phyloP scores from a whole-genome alignment of 2,113 vertebrate species.

The Triplophysa tibetana region DNA sequence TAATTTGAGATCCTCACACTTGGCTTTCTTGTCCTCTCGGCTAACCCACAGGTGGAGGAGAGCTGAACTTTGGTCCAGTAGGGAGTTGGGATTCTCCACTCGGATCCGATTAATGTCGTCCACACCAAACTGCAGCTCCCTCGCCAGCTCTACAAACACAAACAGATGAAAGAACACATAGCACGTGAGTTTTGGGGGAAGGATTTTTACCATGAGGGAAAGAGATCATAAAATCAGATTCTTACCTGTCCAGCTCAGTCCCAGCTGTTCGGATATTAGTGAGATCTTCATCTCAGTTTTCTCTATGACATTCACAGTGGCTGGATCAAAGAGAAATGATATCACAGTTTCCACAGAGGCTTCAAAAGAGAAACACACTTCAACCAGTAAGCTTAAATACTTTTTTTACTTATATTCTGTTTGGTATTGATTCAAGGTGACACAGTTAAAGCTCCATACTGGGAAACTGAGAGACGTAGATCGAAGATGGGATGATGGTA shows the following conservation, averaged over 20 bases:
- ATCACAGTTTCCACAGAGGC: slow-evolving; percentile 11
- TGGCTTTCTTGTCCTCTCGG: slow-evolving; percentile 84
- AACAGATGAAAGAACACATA: neutral
- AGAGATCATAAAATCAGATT: slow-evolving; percentile 13
- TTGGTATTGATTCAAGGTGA: neutral
- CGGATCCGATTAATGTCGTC: slow-evolving; percentile 97
- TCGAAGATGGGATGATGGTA: too few relatives aligned
- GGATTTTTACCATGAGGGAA: neutral
- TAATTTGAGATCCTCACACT: slow-evolving; percentile 79
- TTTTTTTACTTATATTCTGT: neutral
- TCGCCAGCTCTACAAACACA: slow-evolving; percentile 82
- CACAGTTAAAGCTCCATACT: too few relatives aligned
- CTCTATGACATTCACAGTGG: slow-evolving; percentile 82
- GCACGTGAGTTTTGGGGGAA: neutral
- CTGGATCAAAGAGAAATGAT: slow-evolving; percentile 65
- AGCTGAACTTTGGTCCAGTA: slow-evolving; percentile 91
- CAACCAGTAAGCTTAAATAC: neutral
- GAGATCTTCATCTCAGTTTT: slow-evolving; percentile 89
- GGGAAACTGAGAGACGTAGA: too few relatives aligned
- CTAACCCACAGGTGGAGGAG: slow-evolving; percentile 89
- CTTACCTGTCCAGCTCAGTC: slow-evolving; percentile 96
- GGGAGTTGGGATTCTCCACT: slow-evolving; percentile 94
- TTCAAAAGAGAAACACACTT: neutral
- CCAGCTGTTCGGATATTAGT: slow-evolving; percentile 89
- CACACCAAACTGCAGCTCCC: slow-evolving; percentile 91